A percentile compares a stretch with the other conserved stretches of the same genome.
Conservation (phyloP, 2,888 invertebrate genomes). For the Andrena minutula region DNA sequence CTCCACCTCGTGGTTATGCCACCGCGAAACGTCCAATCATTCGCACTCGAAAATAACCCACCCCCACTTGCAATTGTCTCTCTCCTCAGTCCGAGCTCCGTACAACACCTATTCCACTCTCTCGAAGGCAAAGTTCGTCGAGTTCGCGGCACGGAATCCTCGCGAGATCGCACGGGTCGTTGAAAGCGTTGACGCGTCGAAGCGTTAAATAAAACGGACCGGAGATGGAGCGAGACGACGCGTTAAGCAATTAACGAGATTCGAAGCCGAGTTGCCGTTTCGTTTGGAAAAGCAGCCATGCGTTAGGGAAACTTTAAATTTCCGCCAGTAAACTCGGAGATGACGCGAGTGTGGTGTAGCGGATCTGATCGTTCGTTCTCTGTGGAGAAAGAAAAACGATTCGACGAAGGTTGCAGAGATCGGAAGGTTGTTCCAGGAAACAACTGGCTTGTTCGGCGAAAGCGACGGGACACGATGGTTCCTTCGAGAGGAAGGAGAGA, state of each 20-base stretch:
- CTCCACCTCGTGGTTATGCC: too few relatives aligned
- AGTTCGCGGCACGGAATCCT: too few relatives aligned
- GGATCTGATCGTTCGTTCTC: neutral
- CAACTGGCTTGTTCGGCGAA: neutral
- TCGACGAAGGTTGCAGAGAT: neutral
- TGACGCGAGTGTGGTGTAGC: neutral
- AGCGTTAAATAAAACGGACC: neutral
- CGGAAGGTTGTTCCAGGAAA: conserved; percentile 2
- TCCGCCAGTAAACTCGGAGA: conserved; percentile 4
- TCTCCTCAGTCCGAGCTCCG: too few relatives aligned
- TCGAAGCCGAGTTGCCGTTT: conserved; percentile 19
- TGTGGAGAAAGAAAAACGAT: neutral
- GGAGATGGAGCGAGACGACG: neutral
- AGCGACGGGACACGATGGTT: neutral
- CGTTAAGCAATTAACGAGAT: conserved; percentile 40
- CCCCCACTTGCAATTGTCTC: too few relatives aligned
- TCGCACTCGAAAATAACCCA: too few relatives aligned
- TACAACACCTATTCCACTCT: too few relatives aligned
- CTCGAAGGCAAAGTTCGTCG: too few relatives aligned
- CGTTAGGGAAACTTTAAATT: conserved; percentile 5
- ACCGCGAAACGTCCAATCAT: too few relatives aligned
- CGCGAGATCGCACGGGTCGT: too few relatives aligned
- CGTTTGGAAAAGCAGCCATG: neutral
- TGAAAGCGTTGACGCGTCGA: too few relatives aligned
- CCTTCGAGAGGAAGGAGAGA: conserved; percentile 10